Evolutionary conservation across 2,113 vertebrate genomes (phyloP), one percentile per base, ranked within the genome.

Genomic region (Eonycteris spelaea): DNA sequence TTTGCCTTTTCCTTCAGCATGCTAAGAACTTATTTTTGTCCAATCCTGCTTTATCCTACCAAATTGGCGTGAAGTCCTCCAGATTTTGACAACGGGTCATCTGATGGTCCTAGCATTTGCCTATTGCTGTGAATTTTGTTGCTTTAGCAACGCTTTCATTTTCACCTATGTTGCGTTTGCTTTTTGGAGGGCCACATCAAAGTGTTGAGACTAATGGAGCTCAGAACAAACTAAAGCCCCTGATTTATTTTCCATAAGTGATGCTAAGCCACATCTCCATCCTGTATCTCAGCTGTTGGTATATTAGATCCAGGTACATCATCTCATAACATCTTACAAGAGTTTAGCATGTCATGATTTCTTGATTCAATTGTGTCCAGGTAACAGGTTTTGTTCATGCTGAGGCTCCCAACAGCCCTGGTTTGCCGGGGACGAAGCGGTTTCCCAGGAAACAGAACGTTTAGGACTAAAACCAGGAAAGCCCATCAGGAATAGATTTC

Each of bases 1-100:
- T 68, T 86, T 45, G 48, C 45, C 74, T 59, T 73, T 93, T 87
- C 77, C 67, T 93, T 67, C 2, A 14, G 40, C 21, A 21, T 14
- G n/a, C 86, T 70, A 63, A 84, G 55, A 82, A 86, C 43, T 79
- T 91, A 48, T 51, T 89, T 95, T 91, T 55, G 10, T 84, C 74
- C 75, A 53, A 93, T 88, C 79, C 3, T 38, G 2, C 57, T 92
- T 92, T 63, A 59, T 70, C 79, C 57, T 96, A n/a, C 95, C 74
- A 74, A 57, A 83, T 59, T 57, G 70, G 12, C 53, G 51, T 14
- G 45, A 74, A 79, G 21, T 93, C 55, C 26, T 14, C 48, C 68
- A 35, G 38, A 30, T 86, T 77, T 75, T 90, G 73, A 83, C 84
- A 95, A 63, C 2, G 0, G 33, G 45, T 48, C 82, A 35, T n/a